Percentiles rank a stretch among this genome's conserved stretches.
These are phyloP conservation scores for Cataglyphis cursor DNA, from an alignment of 2,888 invertebrate genomes.

Conservation along the genomic window DNA sequence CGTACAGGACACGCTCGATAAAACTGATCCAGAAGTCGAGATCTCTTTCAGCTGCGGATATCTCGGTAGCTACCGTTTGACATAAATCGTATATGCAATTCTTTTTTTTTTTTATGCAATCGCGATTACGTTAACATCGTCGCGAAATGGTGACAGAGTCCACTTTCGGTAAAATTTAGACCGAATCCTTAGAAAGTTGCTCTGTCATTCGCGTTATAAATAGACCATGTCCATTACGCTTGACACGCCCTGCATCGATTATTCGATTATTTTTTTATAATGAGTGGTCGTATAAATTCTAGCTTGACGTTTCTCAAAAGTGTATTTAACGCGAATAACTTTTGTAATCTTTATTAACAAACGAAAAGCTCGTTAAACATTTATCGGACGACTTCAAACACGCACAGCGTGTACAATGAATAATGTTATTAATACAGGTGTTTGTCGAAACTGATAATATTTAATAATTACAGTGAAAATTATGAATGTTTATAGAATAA, in stretches of 20 bases:
- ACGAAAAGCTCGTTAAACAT: background rate
- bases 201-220: conserved; percentile 26
- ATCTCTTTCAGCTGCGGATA: background rate
- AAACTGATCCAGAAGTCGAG: background rate
- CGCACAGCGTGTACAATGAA: background rate
- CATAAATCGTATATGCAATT: background rate
- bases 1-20: background rate
- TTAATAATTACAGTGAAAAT: conserved; percentile 4
- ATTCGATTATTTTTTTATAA: background rate
- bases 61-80: background rate
- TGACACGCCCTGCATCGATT: conserved; percentile 2
- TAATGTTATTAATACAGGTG: background rate
- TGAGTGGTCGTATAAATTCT: background rate
- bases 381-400: background rate
- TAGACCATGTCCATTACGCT: conserved; percentile 10
- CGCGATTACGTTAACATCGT: background rate
- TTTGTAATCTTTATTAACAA: background rate
- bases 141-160: background rate
- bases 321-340: background rate
- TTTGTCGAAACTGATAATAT: background rate
- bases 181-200: conserved; percentile 37
- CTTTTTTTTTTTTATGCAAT: background rate
- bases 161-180: conserved; percentile 42
- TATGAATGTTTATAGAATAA: background rate
- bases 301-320: background rate